A percentile compares a stretch with the other conserved stretches of the same genome.
These are phyloP conservation scores for Hyphantria cunea DNA, from an alignment of 1,140 invertebrate genomes.

Conservation along the genomic window DNA sequence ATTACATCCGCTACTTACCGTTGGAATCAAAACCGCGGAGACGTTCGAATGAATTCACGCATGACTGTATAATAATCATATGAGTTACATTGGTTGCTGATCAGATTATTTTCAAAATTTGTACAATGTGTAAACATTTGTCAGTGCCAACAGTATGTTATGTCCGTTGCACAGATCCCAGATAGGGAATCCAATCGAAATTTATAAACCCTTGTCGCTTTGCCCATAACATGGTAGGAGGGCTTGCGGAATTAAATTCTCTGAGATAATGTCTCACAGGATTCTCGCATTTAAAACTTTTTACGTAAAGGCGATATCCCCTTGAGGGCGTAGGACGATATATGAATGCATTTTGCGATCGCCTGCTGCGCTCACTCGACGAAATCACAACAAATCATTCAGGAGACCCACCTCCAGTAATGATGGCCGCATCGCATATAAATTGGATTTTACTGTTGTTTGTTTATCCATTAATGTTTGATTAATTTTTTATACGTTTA, in stretches of 20 bases:
- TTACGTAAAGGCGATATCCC: constrained; percentile 45
- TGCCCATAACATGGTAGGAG: constrained; percentile 74
- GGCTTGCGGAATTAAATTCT: constrained; percentile 72
- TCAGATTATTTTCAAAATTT: constrained; percentile 73
- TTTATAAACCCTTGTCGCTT: constrained; percentile 74
- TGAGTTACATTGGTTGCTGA: not conserved
- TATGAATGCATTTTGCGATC: constrained; percentile 70
- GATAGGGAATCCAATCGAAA: constrained; percentile 76
- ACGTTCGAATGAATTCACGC: constrained; percentile 38
- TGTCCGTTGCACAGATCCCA: constrained; percentile 69
- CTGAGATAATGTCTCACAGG: constrained; percentile 35
- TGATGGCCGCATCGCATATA: constrained; percentile 67
- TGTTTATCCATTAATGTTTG: constrained; percentile 44
- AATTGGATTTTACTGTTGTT: constrained; percentile 54
- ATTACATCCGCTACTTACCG: constrained; percentile 61
- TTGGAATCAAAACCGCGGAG: constrained; percentile 33
- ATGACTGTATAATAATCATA: not conserved
- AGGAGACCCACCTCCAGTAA: constrained; percentile 72
- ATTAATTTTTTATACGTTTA: constrained; percentile 21
- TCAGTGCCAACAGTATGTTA: constrained; percentile 58
- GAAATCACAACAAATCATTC: constrained; percentile 79
- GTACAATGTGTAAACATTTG: constrained; percentile 75
- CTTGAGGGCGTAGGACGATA: constrained; percentile 35
- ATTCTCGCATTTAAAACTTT: constrained; percentile 48
- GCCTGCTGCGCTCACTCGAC: constrained; percentile 70